Evolutionary conservation across 2,113 vertebrate genomes (phyloP), one percentile per base, ranked within the genome.

Genomic region (Phyllostomus hastatus): DNA sequence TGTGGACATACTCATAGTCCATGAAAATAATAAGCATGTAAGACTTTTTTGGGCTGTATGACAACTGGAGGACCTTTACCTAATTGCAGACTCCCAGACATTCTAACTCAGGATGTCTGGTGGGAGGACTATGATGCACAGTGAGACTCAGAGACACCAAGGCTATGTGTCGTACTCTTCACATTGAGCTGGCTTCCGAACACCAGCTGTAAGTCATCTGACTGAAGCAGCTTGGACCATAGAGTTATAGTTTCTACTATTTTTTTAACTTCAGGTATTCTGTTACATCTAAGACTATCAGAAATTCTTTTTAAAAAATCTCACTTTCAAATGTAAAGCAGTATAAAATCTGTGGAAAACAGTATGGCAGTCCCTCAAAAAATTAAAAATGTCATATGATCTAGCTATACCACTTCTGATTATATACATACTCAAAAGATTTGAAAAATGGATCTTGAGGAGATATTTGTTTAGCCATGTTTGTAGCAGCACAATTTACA

Each of bases 141-240:
- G 43, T n/a, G 43, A 76, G 67, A 10, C 16, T 89, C 48, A 54
- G 83, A 52, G 82, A 78, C 59, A 54, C 54, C 43, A n/a, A 19
- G 48, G 22, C 4, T 82, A 0, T 15, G 3, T 31, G 8, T 52
- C 12, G 14, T 66, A 70, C 24, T 89, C 61, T 82, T 83, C 22
- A 69, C 43, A 46, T 9, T 7, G 2, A 82, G 31, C 41, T 94
- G 41, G 20, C 41, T 93, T 88, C 57, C 11, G 28, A 94, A 67
- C 61, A 91, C n/a, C 46, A 94, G 79, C 41, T 90, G 78, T 75
- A 35, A 90, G 89, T 83, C 33, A 57, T 75, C 69, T 90, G 84
- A 59, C 28, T 75, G 88, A 92, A 92, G 64, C 31, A 90, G 24
- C 5, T 91, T 76, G 80, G 35, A 57, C 61, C 12, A 4, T 12